Conservation (phyloP, 1,140 invertebrate species). For the Drosophila insularis region DNA sequence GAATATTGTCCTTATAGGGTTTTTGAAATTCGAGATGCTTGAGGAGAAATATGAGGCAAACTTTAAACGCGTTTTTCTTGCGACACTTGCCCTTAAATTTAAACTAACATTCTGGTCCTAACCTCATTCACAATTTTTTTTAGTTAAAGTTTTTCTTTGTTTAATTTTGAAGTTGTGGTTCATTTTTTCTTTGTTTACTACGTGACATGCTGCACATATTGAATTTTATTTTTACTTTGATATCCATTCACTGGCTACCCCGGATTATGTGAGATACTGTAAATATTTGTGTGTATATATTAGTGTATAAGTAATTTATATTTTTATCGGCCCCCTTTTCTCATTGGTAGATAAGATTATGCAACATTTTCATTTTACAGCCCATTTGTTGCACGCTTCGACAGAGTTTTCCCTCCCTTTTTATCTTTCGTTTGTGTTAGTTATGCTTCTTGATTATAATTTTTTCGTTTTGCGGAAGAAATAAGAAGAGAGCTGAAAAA, state of each 20-base stretch:
- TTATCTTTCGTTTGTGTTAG: neutral
- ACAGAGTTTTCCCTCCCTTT: conserved; percentile 27
- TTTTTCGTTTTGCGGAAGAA: conserved; percentile 20
- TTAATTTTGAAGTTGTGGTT: neutral
- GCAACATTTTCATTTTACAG: conserved; percentile 23
- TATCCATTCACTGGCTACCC: neutral
- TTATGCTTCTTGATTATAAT: conserved; percentile 30
- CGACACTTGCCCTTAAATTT: too few relatives aligned
- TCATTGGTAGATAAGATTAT: conserved; percentile 39
- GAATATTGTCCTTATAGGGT: too few relatives aligned
- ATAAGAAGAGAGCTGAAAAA: neutral
- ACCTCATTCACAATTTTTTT: too few relatives aligned
- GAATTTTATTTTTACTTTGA: neutral
- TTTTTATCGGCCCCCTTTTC: conserved; percentile 7
- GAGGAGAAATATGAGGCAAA: too few relatives aligned
- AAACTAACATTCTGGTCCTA: too few relatives aligned
- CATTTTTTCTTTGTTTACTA: neutral
- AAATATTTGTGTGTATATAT: neutral
- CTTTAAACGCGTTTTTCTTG: too few relatives aligned
- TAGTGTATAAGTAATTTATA: neutral
- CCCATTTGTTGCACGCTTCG: conserved; percentile 28
- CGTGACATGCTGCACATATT: conserved; percentile 3
- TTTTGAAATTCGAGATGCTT: too few relatives aligned
- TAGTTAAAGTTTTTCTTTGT: neutral
- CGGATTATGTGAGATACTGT: neutral